Base-by-base conservation (phyloP, 2,888 invertebrate species). In the Hyposoter dolosus region DNA sequence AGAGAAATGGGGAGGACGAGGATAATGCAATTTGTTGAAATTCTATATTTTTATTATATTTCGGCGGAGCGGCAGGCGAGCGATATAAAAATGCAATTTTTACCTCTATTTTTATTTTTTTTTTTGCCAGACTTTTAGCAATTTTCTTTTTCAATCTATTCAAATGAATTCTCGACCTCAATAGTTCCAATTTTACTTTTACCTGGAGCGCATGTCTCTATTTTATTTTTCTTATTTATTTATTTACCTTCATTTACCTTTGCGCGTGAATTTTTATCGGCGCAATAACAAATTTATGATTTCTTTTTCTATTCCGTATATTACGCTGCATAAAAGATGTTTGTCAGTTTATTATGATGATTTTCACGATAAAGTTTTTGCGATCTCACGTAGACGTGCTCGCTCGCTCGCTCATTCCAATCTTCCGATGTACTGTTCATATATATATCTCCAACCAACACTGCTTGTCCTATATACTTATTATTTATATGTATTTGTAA, bases 21-120 rank as follows among this genome's bases (percentile, higher is more conserved):
- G 68, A 85, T 85, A 85, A 85, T 76, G 66, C 83, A 85, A 85
- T 85, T 83, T 80, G 83, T 83, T 80, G 69, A 71, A 72, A 85
- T 85, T 79, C 68, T 75, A 75, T 83, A 83, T 80, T 71, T 40
- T 65, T 74, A 60, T 72, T 50, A 69, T 74, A 66, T 84, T 80
- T 66, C 63, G 43, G n/a, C n/a, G 28, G 60, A 6, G 19, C 63
- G 63, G 19, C 65, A 50, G 32, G 47, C 45, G 40, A 76, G 40
- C 66, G 66, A 23, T 45, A 53, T 68, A 28, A 23, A 5, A 53
- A 53, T 50, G 56, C 17, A 35, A 63, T 72, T 80, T 80, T 79
- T 68, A 43, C 15, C 43, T 65, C 43, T 56, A 35, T 53, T 35
- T 56, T 15, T 12, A 12, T 40, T 43, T 17, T 28, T 40, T 56